Evolutionary conservation across 2,113 vertebrate species (phyloP).

Genomic region (Ivindomyrus marchei): DNA sequence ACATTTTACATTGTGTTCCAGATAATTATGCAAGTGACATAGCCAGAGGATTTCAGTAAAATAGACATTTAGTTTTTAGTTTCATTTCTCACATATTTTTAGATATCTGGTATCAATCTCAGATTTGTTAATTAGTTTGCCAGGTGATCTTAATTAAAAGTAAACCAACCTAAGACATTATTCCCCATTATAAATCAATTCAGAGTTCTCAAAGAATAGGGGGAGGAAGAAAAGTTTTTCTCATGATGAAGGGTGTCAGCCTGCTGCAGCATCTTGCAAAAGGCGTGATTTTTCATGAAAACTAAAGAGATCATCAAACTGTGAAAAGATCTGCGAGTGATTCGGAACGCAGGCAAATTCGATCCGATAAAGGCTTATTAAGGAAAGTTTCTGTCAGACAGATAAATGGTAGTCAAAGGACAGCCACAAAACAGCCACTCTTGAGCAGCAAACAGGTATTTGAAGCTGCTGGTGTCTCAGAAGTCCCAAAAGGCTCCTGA

Average conservation of each 20-base stretch:
- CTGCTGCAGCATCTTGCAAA: background rate
- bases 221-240: background rate
- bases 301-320: background rate
- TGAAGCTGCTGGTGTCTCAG: background rate
- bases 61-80: background rate
- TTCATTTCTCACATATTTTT: background rate
- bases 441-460: background rate
- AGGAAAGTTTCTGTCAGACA: background rate
- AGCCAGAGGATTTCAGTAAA: background rate
- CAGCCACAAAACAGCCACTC: background rate
- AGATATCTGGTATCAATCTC: background rate
- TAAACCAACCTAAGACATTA: background rate
- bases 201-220: background rate
- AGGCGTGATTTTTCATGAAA: background rate
- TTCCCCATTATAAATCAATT: background rate
- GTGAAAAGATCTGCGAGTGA: background rate
- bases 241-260: background rate
- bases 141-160: background rate
- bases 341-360: background rate
- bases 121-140: background rate
- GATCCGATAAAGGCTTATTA: background rate
- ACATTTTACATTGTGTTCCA: background rate
- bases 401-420: background rate
- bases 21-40: background rate
- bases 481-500: background rate